These are phyloP conservation scores for Scrobipalpa atriplicella DNA, from an alignment of 2,888 invertebrate genomes.

Conservation along the genomic window DNA sequence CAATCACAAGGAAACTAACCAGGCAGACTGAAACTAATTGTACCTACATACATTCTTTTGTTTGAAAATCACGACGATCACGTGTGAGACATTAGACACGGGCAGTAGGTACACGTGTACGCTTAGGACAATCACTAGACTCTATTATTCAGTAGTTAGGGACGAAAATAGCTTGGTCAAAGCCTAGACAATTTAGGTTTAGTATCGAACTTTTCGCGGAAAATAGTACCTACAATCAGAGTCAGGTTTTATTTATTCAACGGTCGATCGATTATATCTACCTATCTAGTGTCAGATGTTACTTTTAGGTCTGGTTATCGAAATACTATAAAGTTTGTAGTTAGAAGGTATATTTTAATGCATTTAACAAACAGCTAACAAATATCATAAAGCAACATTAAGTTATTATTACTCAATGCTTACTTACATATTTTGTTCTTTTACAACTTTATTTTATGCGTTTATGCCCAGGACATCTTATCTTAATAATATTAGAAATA, in stretches of 20 bases:
- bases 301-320: too few relatives aligned
- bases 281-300: too few relatives aligned
- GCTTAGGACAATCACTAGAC: background rate
- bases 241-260: background rate
- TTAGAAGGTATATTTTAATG: too few relatives aligned
- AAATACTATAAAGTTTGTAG: too few relatives aligned
- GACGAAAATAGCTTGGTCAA: background rate
- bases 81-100: conserved; percentile 3
- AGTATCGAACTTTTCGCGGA: background rate
- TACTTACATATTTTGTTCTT: background rate
- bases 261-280: too few relatives aligned
- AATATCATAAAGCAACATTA: too few relatives aligned
- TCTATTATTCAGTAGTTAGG: conserved; percentile 10
- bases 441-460: background rate
- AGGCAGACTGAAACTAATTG: background rate
- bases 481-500: too few relatives aligned
- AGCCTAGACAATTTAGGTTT: background rate
- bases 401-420: too few relatives aligned
- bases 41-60: background rate
- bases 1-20: background rate
- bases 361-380: too few relatives aligned
- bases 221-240: background rate
- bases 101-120: conserved; percentile 4
- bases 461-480: background rate
- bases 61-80: background rate